A percentile compares a stretch with the other conserved stretches of the same genome.
Evolutionary conservation across 2,888 invertebrate genomes (phyloP).

Genomic region (Amiota mariae): DNA sequence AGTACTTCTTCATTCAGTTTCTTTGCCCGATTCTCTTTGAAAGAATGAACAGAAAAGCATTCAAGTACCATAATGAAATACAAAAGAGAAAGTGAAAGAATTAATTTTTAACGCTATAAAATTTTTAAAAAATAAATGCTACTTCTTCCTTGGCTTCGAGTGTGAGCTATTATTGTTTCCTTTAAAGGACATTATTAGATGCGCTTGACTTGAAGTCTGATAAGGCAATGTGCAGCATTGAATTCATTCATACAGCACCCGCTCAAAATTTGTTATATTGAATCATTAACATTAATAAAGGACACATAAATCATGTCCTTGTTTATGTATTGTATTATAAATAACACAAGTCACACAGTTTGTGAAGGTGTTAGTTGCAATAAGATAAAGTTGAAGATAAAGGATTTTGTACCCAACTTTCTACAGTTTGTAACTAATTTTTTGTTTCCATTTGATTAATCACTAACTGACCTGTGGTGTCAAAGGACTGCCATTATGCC

Average conservation of each 20-base stretch:
- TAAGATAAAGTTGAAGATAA: conserved; percentile 1
- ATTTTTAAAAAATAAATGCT: background rate
- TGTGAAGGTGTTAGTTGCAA: conserved; percentile 16
- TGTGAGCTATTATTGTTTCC: background rate
- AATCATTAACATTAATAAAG: background rate
- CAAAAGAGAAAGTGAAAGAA: conserved; percentile 7
- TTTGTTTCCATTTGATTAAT: conserved; percentile 20
- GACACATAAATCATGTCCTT: conserved; percentile 26
- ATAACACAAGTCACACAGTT: no score
- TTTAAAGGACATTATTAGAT: background rate
- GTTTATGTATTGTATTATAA: background rate
- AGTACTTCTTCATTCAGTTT: background rate
- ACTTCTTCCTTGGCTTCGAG: background rate
- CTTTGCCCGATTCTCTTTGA: background rate
- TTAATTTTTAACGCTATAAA: conserved; percentile 28
- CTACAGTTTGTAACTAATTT: no score
- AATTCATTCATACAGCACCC: background rate
- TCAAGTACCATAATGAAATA: background rate
- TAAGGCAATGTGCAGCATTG: conserved; percentile 21
- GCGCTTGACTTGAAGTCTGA: background rate
- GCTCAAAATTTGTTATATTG: background rate
- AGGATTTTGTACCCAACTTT: no score
- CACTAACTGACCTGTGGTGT: background rate
- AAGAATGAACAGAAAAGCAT: background rate
- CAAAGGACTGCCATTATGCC: no score